These are phyloP conservation scores for Nasonia vitripennis DNA, from an alignment of 1,140 invertebrate species.

Conservation along the genomic window DNA sequence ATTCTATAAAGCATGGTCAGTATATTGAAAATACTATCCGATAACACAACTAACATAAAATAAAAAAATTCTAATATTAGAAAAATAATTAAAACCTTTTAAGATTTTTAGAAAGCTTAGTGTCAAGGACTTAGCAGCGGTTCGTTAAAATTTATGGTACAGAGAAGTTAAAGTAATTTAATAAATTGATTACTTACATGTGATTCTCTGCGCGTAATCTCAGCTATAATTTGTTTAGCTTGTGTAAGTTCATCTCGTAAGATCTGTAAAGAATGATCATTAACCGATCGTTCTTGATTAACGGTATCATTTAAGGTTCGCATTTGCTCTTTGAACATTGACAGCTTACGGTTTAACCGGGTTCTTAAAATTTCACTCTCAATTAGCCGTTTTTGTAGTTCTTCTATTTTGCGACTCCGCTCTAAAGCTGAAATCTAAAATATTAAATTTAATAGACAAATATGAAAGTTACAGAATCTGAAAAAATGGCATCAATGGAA, in stretches of 20 bases:
- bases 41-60: no score
- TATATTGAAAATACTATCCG: no score
- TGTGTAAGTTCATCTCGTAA: constrained; percentile 84
- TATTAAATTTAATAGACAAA: constrained; percentile 1
- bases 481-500: no score
- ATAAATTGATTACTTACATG: constrained; percentile 71
- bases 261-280: constrained; percentile 80
- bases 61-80: no score
- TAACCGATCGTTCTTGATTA: constrained; percentile 82
- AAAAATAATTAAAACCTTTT: no score
- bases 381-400: constrained; percentile 84
- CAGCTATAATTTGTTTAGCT: constrained; percentile 82
- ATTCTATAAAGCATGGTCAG: no score
- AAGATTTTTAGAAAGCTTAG: no score
- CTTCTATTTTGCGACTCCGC: constrained; percentile 87
- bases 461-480: no score
- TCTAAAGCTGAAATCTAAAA: constrained; percentile 86
- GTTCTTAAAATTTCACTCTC: constrained; percentile 83
- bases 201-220: constrained; percentile 83
- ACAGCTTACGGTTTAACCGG: constrained; percentile 83
- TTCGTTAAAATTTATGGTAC: background rate
- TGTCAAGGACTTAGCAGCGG: no score
- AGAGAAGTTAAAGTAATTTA: background rate
- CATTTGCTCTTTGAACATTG: constrained; percentile 82
- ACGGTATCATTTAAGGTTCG: constrained; percentile 79